A percentile compares a stretch with the other conserved stretches of the same genome.
phyloP scores from a whole-genome alignment of 1,140 invertebrate species.

The Papilio polytes region DNA sequence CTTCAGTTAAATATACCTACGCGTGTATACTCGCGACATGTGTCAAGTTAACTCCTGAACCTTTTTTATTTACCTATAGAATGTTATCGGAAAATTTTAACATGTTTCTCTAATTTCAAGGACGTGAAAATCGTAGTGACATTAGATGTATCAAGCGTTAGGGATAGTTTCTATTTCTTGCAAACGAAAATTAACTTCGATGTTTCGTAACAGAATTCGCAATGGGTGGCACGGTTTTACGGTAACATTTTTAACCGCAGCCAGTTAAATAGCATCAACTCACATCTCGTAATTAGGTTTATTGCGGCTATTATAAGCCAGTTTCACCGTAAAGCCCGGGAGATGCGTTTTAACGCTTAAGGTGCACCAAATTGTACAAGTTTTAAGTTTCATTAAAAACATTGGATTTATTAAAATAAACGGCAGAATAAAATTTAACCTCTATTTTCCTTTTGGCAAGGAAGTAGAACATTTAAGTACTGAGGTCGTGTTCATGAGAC shows the following conservation, averaged over 20 bases:
- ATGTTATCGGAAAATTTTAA: not conserved
- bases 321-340: constrained; percentile 11
- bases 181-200: not conserved
- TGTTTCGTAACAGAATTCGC: not conserved
- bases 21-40: not conserved
- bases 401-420: not conserved
- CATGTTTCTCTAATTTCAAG: not conserved
- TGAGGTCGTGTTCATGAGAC: not conserved
- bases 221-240: not conserved
- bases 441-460: not conserved
- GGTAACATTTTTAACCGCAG: constrained; percentile 30
- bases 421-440: not conserved
- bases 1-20: constrained; percentile 16
- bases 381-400: constrained; percentile 1
- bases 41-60: not conserved
- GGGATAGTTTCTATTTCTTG: not conserved
- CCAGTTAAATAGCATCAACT: constrained; percentile 18
- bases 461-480: not conserved
- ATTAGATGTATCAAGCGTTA: not conserved
- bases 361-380: not conserved
- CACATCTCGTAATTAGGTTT: constrained; percentile 17
- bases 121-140: not conserved
- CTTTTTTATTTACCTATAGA: not conserved
- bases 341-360: constrained; percentile 22
- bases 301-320: constrained; percentile 7